Percentiles rank a stretch among this genome's conserved stretches.
phyloP scores from a whole-genome alignment of 1,140 invertebrate genomes.

The Halesus radiatus region DNA sequence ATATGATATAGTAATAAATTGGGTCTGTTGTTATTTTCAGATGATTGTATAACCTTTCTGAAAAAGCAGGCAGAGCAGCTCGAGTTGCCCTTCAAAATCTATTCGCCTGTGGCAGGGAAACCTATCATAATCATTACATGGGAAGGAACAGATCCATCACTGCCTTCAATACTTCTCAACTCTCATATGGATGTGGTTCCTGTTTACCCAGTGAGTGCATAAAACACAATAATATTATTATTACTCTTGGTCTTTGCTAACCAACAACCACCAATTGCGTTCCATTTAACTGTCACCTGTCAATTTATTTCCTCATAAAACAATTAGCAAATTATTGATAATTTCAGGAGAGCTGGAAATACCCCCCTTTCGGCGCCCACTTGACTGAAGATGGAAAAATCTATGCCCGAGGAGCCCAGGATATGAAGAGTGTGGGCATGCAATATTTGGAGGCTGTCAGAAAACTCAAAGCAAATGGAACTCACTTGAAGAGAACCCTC shows the following conservation, averaged over 20 bases:
- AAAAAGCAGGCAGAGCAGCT: slow-evolving; percentile 77
- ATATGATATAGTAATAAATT: neutral
- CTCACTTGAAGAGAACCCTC: slow-evolving; percentile 76
- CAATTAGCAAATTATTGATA: neutral
- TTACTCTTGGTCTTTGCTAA: no score
- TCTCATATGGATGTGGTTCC: slow-evolving; percentile 97
- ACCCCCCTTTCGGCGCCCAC: slow-evolving; percentile 84
- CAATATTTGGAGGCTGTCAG: slow-evolving; percentile 87
- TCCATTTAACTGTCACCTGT: neutral
- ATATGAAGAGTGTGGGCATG: slow-evolving; percentile 88
- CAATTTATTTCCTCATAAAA: neutral
- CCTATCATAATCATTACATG: slow-evolving; percentile 88
- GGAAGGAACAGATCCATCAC: slow-evolving; percentile 78
- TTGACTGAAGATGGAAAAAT: slow-evolving; percentile 87
- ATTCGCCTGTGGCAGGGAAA: slow-evolving; percentile 73
- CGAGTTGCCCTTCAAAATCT: slow-evolving; percentile 74
- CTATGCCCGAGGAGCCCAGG: slow-evolving; percentile 85
- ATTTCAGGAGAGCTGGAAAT: slow-evolving; percentile 79
- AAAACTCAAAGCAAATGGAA: slow-evolving; percentile 73
- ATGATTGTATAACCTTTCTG: slow-evolving; percentile 81
- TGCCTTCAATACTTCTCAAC: slow-evolving; percentile 86
- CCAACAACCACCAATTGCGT: no score
- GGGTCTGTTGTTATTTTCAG: slow-evolving; percentile 63
- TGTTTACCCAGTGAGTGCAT: slow-evolving; percentile 79
- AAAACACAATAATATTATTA: neutral